A percentile compares a stretch with the other conserved stretches of the same genome.
phyloP scores from a whole-genome alignment of 1,140 invertebrate species.

The Ips nitidus region DNA sequence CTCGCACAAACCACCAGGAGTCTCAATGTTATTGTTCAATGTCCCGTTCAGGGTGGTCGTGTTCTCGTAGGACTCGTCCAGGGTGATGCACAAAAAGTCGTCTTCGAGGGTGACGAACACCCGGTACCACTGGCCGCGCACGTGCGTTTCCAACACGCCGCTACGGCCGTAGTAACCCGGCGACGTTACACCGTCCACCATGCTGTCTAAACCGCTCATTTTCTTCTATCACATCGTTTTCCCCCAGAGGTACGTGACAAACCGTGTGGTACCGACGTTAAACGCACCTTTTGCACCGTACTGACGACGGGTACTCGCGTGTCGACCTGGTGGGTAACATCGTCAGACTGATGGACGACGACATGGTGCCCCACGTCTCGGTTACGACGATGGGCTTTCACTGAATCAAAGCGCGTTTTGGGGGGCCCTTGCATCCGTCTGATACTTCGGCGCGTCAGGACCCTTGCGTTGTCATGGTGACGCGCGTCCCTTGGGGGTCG shows the following conservation, averaged over 20 bases:
- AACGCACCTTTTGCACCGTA: slow-evolving; percentile 7
- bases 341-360: slow-evolving; percentile 19
- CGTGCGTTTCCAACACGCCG: slow-evolving; percentile 85
- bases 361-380: slow-evolving; percentile 20
- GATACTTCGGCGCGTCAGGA: slow-evolving; percentile 45
- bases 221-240: slow-evolving; percentile 17
- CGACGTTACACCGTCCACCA: slow-evolving; percentile 43
- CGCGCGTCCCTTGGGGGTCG: slow-evolving; percentile 38
- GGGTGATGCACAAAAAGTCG: slow-evolving; percentile 86
- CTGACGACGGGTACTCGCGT: background rate
- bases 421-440: slow-evolving; percentile 28
- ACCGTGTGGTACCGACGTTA: background rate
- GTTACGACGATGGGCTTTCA: slow-evolving; percentile 24
- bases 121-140: slow-evolving; percentile 91
- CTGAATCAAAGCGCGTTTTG: slow-evolving; percentile 23
- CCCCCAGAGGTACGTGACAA: background rate
- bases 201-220: slow-evolving; percentile 35
- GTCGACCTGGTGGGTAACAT: background rate
- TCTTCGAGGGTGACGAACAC: slow-evolving; percentile 91
- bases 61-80: slow-evolving; percentile 82
- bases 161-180: slow-evolving; percentile 60
- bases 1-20: slow-evolving; percentile 65
- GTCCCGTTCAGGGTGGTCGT: slow-evolving; percentile 72
- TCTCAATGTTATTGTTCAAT: slow-evolving; percentile 72
- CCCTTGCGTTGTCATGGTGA: slow-evolving; percentile 42